Percentiles rank a stretch among this genome's conserved stretches.
Conservation (phyloP, 1,140 invertebrate species). For the Delia radicum region DNA sequence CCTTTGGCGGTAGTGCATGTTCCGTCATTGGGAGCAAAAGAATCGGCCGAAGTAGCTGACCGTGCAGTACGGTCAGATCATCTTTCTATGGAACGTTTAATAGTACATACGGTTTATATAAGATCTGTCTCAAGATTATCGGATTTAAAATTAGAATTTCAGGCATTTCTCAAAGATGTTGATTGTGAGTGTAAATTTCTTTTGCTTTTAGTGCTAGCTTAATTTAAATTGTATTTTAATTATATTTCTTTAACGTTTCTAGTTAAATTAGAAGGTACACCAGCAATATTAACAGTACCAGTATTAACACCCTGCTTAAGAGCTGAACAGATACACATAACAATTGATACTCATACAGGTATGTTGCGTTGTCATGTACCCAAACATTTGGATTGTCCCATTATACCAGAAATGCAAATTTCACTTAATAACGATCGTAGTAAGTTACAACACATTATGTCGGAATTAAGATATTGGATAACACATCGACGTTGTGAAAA, state of each 20-base stretch:
- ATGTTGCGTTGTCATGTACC: constrained; percentile 87
- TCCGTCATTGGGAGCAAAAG: constrained; percentile 74
- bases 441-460: constrained; percentile 68
- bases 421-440: constrained; percentile 77
- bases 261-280: constrained; percentile 76
- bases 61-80: constrained; percentile 81
- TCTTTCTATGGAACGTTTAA: constrained; percentile 88
- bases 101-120: constrained; percentile 97
- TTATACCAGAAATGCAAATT: constrained; percentile 78
- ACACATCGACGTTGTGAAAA: constrained; percentile 90
- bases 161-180: constrained; percentile 70
- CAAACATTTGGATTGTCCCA: constrained; percentile 77
- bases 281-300: constrained; percentile 86
- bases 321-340: constrained; percentile 87
- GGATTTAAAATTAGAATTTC: constrained; percentile 80
- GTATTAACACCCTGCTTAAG: constrained; percentile 84
- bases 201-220: background rate
- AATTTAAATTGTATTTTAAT: background rate
- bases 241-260: constrained; percentile 8
- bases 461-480: constrained; percentile 78
- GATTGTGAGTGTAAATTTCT: constrained; percentile 64
- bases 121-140: constrained; percentile 78
- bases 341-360: constrained; percentile 93
- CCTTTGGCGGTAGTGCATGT: constrained; percentile 85
- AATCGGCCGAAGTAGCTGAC: constrained; percentile 70